Base-by-base conservation (phyloP, 2,888 invertebrate genomes). In the Sthenelais limicola region DNA sequence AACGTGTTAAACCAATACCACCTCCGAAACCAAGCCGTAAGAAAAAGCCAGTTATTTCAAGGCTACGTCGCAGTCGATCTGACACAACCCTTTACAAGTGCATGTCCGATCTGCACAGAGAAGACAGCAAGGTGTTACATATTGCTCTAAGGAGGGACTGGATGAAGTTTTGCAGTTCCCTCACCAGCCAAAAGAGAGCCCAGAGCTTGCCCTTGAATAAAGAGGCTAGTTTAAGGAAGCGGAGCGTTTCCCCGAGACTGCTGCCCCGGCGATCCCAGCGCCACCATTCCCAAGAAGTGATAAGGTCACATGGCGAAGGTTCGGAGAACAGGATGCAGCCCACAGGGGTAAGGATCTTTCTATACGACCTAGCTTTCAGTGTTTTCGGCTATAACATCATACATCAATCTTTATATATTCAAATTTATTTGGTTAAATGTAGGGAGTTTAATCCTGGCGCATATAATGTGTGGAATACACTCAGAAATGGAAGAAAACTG, bases 71-170 rank as follows among this genome's bases (percentile, higher is more conserved):
- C 9, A 38, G 24, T 1, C 43, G 62, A 43, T 62, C 62, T 15
- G 62, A 62, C 62, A 62, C 62, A 15, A 62, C 38, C 18, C 21
- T 62, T 4, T 9, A 62, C 62, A 35, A 26, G 62, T 33, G 35
- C 38, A 62, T 24, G 38, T 62, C 62, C 4, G 62, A 62, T 12
- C 12, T 62, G 7, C 62, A 43, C 21, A 18, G 62, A 12, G 62
- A 62, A 5, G 62, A 62, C 5, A 38, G 24, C 21, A 62, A 62
- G 62, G 24, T 21, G 15, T 43, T 62, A 5, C 62, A 62, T n/a
- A 21, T 24, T 15, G 62, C 62, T 1, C 38, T 62, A 24, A 24
- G 62, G n/a, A 15, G 38, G 38, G 62, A 62, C 62, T 62, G 62
- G 62, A 24, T 43, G 24, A 24, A 26, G 1, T 62, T 33, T 28